Percentiles rank a stretch among this genome's conserved stretches.
These are phyloP conservation scores for Peromyscus eremicus DNA, from an alignment of 2,797 vertebrate species.

Conservation along the genomic window DNA sequence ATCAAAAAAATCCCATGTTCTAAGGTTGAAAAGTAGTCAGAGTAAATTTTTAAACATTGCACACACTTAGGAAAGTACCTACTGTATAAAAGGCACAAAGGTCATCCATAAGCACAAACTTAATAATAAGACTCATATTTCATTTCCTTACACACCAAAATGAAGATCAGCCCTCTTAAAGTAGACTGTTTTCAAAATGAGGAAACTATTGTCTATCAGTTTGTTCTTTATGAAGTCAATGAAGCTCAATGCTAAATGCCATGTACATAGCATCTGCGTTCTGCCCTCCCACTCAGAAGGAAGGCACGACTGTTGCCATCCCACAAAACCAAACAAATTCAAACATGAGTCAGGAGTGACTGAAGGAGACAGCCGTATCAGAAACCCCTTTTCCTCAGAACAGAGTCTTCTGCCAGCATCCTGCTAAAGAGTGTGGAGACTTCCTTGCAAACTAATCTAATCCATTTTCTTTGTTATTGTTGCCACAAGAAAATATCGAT, in stretches of 20 bases:
- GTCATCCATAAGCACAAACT: neutral
- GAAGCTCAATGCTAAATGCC: neutral
- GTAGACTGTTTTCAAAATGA: neutral
- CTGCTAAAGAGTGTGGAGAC: neutral
- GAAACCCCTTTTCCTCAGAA: neutral
- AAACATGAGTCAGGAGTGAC: neutral
- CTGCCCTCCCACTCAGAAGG: neutral
- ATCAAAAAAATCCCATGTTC: constrained; percentile 14
- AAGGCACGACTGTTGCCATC: neutral
- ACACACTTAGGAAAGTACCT: constrained; percentile 46
- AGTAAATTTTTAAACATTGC: constrained; percentile 33
- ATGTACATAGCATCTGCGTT: neutral
- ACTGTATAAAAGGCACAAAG: neutral
- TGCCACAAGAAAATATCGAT: neutral
- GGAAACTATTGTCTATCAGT: neutral
- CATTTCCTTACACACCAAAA: constrained; percentile 38
- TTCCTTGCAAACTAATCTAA: neutral
- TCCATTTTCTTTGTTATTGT: neutral
- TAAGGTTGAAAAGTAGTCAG: constrained; percentile 70
- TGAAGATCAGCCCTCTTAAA: neutral
- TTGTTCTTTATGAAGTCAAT: constrained; percentile 28
- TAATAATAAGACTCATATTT: constrained; percentile 29
- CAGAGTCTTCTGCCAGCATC: accelerated
- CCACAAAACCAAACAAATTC: neutral
- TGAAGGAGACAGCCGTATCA: neutral